Percentiles rank a stretch among this genome's conserved stretches.
Conservation (phyloP, 2,113 vertebrate species). For the Himantopus leucocephalus region DNA sequence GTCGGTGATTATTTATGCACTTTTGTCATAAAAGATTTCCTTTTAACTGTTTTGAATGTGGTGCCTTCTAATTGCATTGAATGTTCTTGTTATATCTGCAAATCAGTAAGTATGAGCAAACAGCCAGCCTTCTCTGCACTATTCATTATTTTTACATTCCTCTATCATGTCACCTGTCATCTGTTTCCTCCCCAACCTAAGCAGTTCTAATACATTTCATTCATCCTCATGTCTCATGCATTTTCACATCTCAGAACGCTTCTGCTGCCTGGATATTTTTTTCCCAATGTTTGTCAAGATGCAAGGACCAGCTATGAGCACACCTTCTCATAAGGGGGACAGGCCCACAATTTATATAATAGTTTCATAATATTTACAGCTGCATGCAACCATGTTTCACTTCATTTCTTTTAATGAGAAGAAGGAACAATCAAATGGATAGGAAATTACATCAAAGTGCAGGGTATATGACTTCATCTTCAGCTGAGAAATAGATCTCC, state of each 20-base stretch:
- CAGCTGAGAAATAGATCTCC: neutral
- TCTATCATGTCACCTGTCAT: neutral
- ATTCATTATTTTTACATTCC: neutral
- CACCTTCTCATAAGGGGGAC: neutral
- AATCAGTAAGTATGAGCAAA: neutral
- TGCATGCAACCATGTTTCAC: neutral
- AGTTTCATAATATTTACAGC: neutral
- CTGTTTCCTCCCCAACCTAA: neutral
- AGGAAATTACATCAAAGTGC: neutral
- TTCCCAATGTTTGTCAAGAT: neutral
- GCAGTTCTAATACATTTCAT: neutral
- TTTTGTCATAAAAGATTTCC: neutral
- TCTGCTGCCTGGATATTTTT: neutral
- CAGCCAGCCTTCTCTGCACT: neutral
- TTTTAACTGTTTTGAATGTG: neutral
- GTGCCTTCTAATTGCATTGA: constrained; percentile 5
- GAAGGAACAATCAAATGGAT: neutral
- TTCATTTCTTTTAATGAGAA: neutral
- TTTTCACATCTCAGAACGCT: neutral
- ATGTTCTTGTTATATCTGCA: neutral
- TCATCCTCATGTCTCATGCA: neutral
- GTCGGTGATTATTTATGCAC: neutral
- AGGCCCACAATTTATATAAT: neutral
- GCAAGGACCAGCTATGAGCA: neutral
- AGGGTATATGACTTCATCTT: neutral